Evolutionary conservation across 2,888 invertebrate genomes (phyloP).

Genomic region (Netelia melanura): DNA sequence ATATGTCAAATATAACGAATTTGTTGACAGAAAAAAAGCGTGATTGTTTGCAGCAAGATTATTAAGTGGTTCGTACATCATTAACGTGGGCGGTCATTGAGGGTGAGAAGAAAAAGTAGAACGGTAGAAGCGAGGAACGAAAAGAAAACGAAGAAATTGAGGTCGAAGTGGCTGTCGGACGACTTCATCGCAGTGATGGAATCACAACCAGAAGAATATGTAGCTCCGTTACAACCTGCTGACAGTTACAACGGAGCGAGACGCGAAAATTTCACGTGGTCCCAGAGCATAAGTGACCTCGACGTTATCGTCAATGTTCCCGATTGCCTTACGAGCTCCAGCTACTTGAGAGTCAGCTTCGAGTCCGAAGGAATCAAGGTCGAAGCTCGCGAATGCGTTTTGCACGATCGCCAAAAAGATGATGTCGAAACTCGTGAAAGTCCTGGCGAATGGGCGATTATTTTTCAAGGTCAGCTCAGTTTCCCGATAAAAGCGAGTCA

Average conservation of each 20-base stretch:
- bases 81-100: background rate
- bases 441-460: conserved; percentile 83
- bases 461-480: conserved; percentile 89
- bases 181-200: conserved; percentile 60
- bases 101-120: conserved; percentile 14
- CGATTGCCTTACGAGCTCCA: conserved; percentile 87
- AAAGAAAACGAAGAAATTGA: conserved; percentile 77
- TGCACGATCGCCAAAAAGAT: conserved; percentile 39
- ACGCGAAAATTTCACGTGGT: conserved; percentile 93
- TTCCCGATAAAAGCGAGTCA: conserved; percentile 90
- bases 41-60: background rate
- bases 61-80: background rate
- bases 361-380: conserved; percentile 85
- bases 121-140: conserved; percentile 67
- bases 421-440: conserved; percentile 36
- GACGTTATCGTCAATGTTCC: conserved; percentile 89
- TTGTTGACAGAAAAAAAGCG: conserved; percentile 71
- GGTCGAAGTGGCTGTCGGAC: background rate
- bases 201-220: conserved; percentile 57
- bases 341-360: conserved; percentile 89
- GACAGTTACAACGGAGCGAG: conserved; percentile 93
- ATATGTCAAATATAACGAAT: conserved; percentile 74
- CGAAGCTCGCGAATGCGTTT: conserved; percentile 68
- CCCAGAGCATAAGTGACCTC: conserved; percentile 93
- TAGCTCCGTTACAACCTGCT: conserved; percentile 84